These are phyloP conservation scores for Pristis pectinata DNA, from an alignment of 2,797 vertebrate genomes.

Conservation along the genomic window DNA sequence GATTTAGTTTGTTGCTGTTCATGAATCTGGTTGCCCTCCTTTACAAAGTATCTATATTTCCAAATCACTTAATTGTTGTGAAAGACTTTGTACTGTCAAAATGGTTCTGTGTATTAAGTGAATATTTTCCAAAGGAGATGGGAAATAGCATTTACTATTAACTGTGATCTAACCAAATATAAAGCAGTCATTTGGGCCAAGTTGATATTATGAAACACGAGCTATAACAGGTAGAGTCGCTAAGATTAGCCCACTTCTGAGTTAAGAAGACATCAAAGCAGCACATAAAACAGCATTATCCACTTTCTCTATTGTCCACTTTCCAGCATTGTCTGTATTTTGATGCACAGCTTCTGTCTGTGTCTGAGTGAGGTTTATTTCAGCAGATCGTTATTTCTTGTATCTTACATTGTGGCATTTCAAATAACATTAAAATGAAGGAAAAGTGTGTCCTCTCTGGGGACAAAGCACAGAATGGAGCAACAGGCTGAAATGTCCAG, in stretches of 20 bases:
- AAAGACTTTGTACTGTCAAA: not conserved
- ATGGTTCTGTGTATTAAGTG: not conserved
- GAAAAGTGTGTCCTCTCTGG: conserved; percentile 11
- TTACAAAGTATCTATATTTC: not conserved
- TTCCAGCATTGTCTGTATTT: not conserved
- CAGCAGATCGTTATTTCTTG: not conserved
- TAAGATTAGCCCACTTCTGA: not conserved
- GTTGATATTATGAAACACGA: not conserved
- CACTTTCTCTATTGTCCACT: not conserved
- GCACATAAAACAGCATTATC: not conserved
- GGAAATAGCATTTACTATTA: not conserved
- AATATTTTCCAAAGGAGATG: not conserved
- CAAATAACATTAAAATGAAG: conserved; percentile 16
- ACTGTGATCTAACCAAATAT: too few relatives aligned
- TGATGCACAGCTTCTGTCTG: not conserved
- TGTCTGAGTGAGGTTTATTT: not conserved
- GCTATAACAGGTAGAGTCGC: not conserved
- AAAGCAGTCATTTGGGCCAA: not conserved
- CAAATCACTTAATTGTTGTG: not conserved
- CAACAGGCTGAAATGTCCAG: conserved; percentile 47
- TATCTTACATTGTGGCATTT: conserved; percentile 17
- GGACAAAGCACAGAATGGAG: not conserved
- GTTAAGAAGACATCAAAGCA: too few relatives aligned
- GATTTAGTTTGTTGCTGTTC: not conserved
- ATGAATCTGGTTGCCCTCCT: not conserved